Evolutionary conservation across 2,888 invertebrate genomes (phyloP), one percentile per base, ranked within the genome.

Genomic region (Diarsia dahlii): DNA sequence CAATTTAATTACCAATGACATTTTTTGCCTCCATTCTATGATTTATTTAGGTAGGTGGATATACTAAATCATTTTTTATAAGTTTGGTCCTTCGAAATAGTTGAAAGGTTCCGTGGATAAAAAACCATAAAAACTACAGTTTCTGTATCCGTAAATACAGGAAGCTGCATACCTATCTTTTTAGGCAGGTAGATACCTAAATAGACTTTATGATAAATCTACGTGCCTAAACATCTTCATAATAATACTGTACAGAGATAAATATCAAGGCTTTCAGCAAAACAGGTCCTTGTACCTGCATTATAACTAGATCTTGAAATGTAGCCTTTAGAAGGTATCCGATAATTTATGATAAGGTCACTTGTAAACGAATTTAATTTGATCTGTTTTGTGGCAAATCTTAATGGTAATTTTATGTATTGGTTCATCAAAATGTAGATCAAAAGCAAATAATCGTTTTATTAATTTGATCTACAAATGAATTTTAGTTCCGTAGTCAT

Each of bases 301-400:
- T 39, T 48, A 56, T 54, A 56, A 62, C 52, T 48, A 20, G 78
- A 50, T 71, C 78, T 84, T 81, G 71, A 73, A 34, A 56, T 48
- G 28, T 68, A 62, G 67, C 76, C 82, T 87, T 85, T 70, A 34
- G 46, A 77, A 71, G 46, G 46, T 23, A 70, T 67, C 54, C 18
- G 71, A 79, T 85, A 79, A 82, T 78, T 74, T 54, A 12, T 34
- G 63, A 63, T 75, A 76, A 85, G 87, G 87, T 85, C 78, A 85
- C 15, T 56, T 23, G 72, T 45, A 62, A 60, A 66, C 45, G 46
- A 64, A 81, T 76, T 67, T 13, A 58, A 56, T 60, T 71, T 45
- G 58, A 67, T 66, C 12, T 39, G 69, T 28, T 66, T 67, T 34
- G 46, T 52, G 50, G 13, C 12, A 46, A 69, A 83, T 81, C 20